Evolutionary conservation across 2,113 vertebrate species (phyloP), one percentile per base, ranked within the genome.

Genomic region (Danionella cerebrum): DNA sequence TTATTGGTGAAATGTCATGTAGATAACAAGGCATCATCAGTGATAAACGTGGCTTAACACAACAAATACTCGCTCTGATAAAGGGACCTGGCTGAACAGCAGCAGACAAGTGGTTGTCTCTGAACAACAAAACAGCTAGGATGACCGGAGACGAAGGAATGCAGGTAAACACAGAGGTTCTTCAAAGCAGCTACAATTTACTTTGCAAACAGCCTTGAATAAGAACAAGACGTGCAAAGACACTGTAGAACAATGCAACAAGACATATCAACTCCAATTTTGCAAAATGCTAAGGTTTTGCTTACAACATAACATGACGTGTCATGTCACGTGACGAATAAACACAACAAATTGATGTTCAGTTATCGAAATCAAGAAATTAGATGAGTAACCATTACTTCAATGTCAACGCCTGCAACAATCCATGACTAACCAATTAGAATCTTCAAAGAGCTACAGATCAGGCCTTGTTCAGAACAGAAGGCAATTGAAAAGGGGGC

Each of bases 101-200:
- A n/a, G 18, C 1, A 33, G 19, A 59, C 66, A 39, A 36, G 47
- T 18, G 21, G 41, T 48, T 5, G 1, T 42, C 38, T 54, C 25
- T 36, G 35, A 18, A 22, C 27, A 35, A 13, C 16, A 10, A 57
- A 11, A 14, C 13, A 47, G 39, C 9, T 47, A 22, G 41, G 9
- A 16, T 41, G 38, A 59, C 39, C 6, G 21, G 8, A 59, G 55
- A 21, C 51, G 7, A 1, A 38, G 51, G 60, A 71, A 71, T 50
- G 69, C 21, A 51, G 19, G 29, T 45, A 31, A 27, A 58, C 18
- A 45, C 41, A 54, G 19, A 38, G 5, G n/a, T 55, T 55, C 53
- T 16, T 13, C 25, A 64, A 50, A 73, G 51, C 51, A 65, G 24
- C 50, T 57, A 35, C 64, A 14, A 42, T 36, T n/a, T n/a, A n/a